Base-by-base conservation (phyloP, 2,797 vertebrate species). In the Anas bernieri region DNA sequence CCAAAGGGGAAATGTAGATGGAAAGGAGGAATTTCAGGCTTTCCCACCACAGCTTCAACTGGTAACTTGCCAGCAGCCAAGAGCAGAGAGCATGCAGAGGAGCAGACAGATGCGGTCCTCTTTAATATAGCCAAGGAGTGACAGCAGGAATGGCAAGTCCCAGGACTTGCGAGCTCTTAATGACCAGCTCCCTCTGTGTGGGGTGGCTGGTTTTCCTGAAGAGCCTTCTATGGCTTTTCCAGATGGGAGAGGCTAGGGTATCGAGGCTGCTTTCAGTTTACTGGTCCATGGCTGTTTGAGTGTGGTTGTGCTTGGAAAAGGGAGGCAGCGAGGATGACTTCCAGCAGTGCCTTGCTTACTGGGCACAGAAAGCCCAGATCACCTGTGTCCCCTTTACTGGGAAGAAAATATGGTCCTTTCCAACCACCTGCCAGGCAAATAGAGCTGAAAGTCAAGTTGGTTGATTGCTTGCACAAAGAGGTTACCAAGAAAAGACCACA, bases 21-120 rank as follows among this genome's bases (percentile, higher is more conserved):
- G 94, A 94, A 94, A 81, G 80, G 80, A 95, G 86, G 85, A 94
- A 93, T 94, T 94, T 88, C 78, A 95, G 78, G 78, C 88, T 94
- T 95, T 95, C 94, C 83, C 92, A 96, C 81, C 90, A 66, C 7
- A 7, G 72, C 52, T 92, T 88, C 88, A 46, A 74, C 78, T 95
- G 96, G 92, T 95, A 87, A 43, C 13, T 81, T 96, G 95, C 94
- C 94, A 97, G 94, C 45, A 92, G 89, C 26, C 63, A 74, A 28
- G 59, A 1, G 6, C 48, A 70, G 94, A 62, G 33, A 2, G 48
- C 0, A 0, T 48, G 31, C 17, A 35, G 85, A 83, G 75, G 52
- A 91, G 61, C 70, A 80, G 83, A 90, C 77, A 93, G 74, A 93
- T 21, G 3, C 37, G 75, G 77, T 75, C 77, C 76, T 82, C 85